These are phyloP conservation scores for Brachyalestes nurse DNA, from an alignment of 2,797 vertebrate species.

Conservation along the genomic window DNA sequence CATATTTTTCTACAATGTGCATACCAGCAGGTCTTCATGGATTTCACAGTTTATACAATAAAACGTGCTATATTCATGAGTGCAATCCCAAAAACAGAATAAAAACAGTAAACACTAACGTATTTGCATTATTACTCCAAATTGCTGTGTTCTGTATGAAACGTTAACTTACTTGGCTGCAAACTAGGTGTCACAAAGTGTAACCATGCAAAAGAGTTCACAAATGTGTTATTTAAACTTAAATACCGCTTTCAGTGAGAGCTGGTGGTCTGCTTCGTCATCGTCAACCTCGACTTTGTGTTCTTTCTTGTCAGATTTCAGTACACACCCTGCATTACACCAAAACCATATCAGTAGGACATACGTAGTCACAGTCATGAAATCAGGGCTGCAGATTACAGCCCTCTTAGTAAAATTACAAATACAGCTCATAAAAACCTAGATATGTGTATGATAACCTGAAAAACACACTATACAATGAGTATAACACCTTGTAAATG, in stretches of 20 bases:
- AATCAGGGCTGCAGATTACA: not conserved
- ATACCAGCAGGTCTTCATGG: not conserved
- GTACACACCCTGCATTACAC: conserved; percentile 72
- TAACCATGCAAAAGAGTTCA: not conserved
- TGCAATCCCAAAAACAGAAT: no score
- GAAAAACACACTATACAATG: no score
- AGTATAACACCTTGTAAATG: not conserved
- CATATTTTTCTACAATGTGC: not conserved
- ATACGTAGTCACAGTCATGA: not conserved
- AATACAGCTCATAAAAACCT: not conserved
- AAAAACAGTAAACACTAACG: not conserved
- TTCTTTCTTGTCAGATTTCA: conserved; percentile 79
- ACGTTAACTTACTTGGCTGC: not conserved
- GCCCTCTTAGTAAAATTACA: not conserved
- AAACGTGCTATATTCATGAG: not conserved
- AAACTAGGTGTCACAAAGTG: not conserved
- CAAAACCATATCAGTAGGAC: not conserved
- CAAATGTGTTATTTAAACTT: not conserved
- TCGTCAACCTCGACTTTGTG: conserved; percentile 79
- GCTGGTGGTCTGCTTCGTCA: conserved; percentile 82
- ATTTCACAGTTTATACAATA: not conserved
- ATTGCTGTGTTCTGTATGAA: not conserved
- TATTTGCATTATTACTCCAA: no score
- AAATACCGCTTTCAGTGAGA: conserved; percentile 83
- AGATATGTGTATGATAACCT: not conserved